phyloP scores from a whole-genome alignment of 1,140 invertebrate genomes.

The Camponotus vicinus region DNA sequence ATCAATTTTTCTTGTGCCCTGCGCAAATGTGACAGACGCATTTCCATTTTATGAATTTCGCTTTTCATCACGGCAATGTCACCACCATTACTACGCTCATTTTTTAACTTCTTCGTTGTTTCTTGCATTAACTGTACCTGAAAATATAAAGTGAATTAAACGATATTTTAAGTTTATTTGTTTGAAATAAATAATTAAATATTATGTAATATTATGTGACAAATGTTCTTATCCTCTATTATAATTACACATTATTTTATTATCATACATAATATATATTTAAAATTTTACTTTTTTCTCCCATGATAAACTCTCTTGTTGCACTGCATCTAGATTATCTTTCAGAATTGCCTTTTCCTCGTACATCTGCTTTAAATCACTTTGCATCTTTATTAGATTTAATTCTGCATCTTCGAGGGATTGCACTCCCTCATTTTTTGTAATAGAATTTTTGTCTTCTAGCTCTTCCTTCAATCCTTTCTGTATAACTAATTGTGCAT shows the following conservation, averaged over 20 bases:
- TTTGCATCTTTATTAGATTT: conserved; percentile 88
- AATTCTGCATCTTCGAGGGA: conserved; percentile 88
- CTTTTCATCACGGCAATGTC: conserved; percentile 91
- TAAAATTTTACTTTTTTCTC: conserved; percentile 89
- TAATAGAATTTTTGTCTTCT: conserved; percentile 88
- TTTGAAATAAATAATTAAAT: conserved; percentile 12
- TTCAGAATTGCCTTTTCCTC: conserved; percentile 89
- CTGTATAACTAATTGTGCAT: conserved; percentile 88
- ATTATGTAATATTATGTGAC: not conserved
- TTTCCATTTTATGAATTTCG: conserved; percentile 94
- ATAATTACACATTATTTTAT: no score
- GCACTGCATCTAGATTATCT: conserved; percentile 88
- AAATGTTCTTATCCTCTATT: conserved; percentile 7
- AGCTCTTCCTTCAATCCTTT: conserved; percentile 87
- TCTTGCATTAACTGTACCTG: conserved; percentile 90
- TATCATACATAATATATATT: conserved; percentile 15
- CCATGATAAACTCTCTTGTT: conserved; percentile 91
- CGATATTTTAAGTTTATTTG: conserved; percentile 13
- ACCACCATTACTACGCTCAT: conserved; percentile 89
- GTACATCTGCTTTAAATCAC: conserved; percentile 89
- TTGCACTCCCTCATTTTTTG: conserved; percentile 87
- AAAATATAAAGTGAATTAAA: conserved; percentile 39
- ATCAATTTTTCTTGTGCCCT: conserved; percentile 92
- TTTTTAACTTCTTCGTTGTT: conserved; percentile 89
- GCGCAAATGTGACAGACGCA: conserved; percentile 88